Evolutionary conservation across 2,888 invertebrate species (phyloP).

Genomic region (Chaetogeoica ovagalla): DNA sequence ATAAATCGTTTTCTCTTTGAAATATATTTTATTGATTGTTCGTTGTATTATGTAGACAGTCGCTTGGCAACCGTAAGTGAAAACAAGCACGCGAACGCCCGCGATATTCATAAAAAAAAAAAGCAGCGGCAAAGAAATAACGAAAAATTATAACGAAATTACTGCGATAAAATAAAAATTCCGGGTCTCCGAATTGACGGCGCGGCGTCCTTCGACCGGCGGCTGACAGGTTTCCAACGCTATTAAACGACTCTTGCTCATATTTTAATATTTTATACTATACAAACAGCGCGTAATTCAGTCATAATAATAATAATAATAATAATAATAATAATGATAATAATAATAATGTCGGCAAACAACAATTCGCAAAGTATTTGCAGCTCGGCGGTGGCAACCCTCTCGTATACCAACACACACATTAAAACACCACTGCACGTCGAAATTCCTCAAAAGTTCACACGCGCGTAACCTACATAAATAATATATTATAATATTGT

Average conservation of each 20-base stretch:
- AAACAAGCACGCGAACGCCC: conserved; percentile 8
- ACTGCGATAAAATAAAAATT: not conserved
- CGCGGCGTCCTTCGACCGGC: too few relatives aligned
- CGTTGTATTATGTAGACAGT: not conserved
- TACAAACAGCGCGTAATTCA: too few relatives aligned
- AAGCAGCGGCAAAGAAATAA: not conserved
- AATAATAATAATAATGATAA: too few relatives aligned
- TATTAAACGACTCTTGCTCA: too few relatives aligned
- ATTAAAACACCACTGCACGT: too few relatives aligned
- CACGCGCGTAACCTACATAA: not conserved
- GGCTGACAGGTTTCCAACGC: conserved; percentile 19
- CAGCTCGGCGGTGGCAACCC: not conserved
- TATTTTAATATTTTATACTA: too few relatives aligned
- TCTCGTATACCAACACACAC: too few relatives aligned
- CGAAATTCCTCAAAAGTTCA: not conserved
- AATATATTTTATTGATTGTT: conserved; percentile 32
- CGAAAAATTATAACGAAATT: not conserved
- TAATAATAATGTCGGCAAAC: not conserved
- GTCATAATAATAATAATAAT: too few relatives aligned
- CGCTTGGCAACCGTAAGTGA: conserved; percentile 41
- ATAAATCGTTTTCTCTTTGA: not conserved
- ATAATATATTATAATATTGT: too few relatives aligned
- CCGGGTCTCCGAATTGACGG: too few relatives aligned
- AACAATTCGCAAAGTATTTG: conserved; percentile 18
- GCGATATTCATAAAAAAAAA: too few relatives aligned